phyloP scores from a whole-genome alignment of 2,797 vertebrate species.

The Parauchenoglanis ngamensis region DNA sequence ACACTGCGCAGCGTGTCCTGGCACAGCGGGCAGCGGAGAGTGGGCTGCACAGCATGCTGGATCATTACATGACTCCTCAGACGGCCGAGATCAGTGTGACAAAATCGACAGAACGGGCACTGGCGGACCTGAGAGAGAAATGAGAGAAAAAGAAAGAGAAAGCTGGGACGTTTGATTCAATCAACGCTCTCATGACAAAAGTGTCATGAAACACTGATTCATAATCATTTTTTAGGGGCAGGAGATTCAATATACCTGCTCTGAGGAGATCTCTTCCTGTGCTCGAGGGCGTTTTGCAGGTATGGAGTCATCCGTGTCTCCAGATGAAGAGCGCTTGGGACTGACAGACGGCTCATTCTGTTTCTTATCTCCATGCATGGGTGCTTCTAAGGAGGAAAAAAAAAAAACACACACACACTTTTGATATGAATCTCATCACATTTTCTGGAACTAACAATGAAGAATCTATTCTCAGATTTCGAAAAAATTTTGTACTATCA shows the following conservation, averaged over 20 bases:
- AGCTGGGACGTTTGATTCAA: background rate
- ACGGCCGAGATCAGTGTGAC: slow-evolving; percentile 51
- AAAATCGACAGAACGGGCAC: slow-evolving; percentile 59
- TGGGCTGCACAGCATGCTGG: slow-evolving; percentile 60
- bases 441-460: background rate
- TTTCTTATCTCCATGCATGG: slow-evolving; percentile 40
- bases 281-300: slow-evolving; percentile 48
- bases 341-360: slow-evolving; percentile 37
- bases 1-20: slow-evolving; percentile 75
- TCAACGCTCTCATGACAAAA: background rate
- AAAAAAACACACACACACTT: background rate
- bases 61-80: slow-evolving; percentile 59
- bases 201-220: background rate
- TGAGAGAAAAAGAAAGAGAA: background rate
- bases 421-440: slow-evolving; percentile 1
- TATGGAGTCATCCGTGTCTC: slow-evolving; percentile 30
- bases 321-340: slow-evolving; percentile 49
- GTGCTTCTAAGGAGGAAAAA: slow-evolving; percentile 32
- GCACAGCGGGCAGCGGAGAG: slow-evolving; percentile 86
- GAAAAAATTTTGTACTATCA: background rate
- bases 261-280: slow-evolving; percentile 39
- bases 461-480: background rate
- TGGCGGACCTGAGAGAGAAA: slow-evolving; percentile 49
- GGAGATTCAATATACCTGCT: slow-evolving; percentile 28
- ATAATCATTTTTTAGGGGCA: background rate